Conservation (phyloP, 2,888 invertebrate genomes). For the Cynaeus angustus region DNA sequence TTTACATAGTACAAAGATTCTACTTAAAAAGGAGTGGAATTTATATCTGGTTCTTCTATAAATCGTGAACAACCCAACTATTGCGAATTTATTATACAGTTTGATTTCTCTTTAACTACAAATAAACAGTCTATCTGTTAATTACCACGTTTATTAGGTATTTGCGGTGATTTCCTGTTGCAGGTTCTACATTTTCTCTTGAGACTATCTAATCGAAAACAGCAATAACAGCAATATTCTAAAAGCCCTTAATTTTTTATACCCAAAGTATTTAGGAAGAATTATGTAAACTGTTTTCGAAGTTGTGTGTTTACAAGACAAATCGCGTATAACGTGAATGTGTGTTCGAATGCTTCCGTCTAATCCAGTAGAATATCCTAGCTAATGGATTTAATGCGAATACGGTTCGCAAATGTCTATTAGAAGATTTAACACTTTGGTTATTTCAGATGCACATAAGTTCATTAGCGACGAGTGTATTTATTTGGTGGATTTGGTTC, state of each 20-base stretch:
- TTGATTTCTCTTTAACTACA: too few species aligned
- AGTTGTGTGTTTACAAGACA: constrained; percentile 40
- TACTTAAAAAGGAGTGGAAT: too few species aligned
- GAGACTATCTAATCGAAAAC: too few species aligned
- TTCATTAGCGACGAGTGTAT: constrained; percentile 59
- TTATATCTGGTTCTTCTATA: too few species aligned
- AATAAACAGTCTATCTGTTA: too few species aligned
- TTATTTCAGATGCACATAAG: constrained; percentile 66
- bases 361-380: constrained; percentile 35
- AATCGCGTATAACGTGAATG: constrained; percentile 31
- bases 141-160: too few species aligned
- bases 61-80: too few species aligned
- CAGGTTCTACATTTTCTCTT: too few species aligned
- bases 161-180: too few species aligned
- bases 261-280: constrained; percentile 18
- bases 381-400: constrained; percentile 37
- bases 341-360: constrained; percentile 9
- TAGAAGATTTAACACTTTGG: constrained; percentile 21
- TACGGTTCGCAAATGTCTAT: constrained; percentile 29
- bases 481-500: constrained; percentile 63
- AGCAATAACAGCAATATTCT: too few species aligned
- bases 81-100: too few species aligned
- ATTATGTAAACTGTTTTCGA: constrained; percentile 33
- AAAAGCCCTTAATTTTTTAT: background rate
- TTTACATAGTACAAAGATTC: too few species aligned